A percentile compares a stretch with the other conserved stretches of the same genome.
Evolutionary conservation across 2,888 invertebrate genomes (phyloP).

Genomic region (Bruchidius siliquastri): DNA sequence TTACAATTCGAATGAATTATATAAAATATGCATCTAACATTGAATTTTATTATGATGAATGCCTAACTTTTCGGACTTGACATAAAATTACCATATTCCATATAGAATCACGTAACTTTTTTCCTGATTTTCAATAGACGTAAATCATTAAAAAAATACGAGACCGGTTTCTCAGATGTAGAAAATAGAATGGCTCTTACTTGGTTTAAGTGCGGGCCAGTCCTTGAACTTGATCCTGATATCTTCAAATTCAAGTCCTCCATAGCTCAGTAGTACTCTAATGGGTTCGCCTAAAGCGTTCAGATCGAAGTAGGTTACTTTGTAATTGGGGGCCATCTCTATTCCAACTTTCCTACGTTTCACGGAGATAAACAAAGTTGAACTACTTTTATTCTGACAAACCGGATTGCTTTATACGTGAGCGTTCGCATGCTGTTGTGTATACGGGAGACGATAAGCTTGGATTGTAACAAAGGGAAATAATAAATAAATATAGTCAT

Average conservation of each 20-base stretch:
- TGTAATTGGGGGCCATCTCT: slow-evolving; percentile 52
- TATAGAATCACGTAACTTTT: no score
- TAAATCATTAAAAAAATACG: no score
- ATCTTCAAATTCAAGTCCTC: slow-evolving; percentile 59
- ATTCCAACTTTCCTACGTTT: not conserved
- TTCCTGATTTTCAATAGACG: no score
- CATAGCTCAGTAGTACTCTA: slow-evolving; percentile 59
- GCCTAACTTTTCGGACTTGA: no score
- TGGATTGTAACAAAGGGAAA: not conserved
- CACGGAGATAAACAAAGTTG: not conserved
- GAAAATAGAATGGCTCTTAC: slow-evolving; percentile 31
- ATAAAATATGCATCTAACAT: no score
- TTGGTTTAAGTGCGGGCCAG: slow-evolving; percentile 37
- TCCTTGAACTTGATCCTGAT: slow-evolving; percentile 46
- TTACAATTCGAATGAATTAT: no score
- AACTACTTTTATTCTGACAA: not conserved
- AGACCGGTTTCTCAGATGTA: no score
- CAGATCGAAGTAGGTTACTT: slow-evolving; percentile 58
- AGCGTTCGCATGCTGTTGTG: not conserved
- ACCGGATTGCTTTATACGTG: not conserved
- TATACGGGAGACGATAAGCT: not conserved
- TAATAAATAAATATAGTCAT: no score
- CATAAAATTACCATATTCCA: no score
- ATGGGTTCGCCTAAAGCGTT: slow-evolving; percentile 61
- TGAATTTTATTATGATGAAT: no score